Evolutionary conservation across 2,113 vertebrate species (phyloP), one percentile per base, ranked within the genome.

Genomic region (Litocranius walleri): DNA sequence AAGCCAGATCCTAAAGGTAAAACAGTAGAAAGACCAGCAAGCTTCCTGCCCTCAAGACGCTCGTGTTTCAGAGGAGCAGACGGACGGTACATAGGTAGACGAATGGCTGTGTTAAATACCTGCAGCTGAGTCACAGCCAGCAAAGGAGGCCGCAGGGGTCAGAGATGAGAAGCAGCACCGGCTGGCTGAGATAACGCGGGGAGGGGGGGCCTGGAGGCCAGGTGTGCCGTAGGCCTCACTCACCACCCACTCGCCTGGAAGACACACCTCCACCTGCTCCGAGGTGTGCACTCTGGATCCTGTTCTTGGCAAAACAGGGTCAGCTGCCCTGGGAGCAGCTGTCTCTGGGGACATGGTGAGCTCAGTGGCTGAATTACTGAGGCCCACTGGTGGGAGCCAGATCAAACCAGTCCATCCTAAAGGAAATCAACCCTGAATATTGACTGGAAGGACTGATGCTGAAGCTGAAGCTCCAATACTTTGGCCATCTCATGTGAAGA

Each of bases 21-120:
- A 0, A 15, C 0, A 10, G 52, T 0, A 1, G 40, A 54, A 7
- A 3, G 23, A 15, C 0, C 2, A 40, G 30, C 0, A 0, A 27
- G 17, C 7, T 4, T 48, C 82, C 74, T 56, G 0, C 14, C 59
- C 80, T 30, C 16, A 2, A 3, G 85, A 15, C 4, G 29, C 50
- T 45, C 40, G 1, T 3, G 0, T 40, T 16, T 74, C 40, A 88
- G 87, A 59, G 64, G 88, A 67, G 83, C 61, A n/a, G 40, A 36
- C 29, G 25, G 56, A 14, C 33, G 2, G 1, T 1, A 40, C 33
- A 3, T 0, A 40, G 48, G 9, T 2, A 21, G 30, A 4, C 3
- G 1, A 12, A 23, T 0, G n/a, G 7, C 48, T 17, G 3, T 1
- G 0, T 5, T 14, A 27, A 45, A 3, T 29, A 15, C 33, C 21